Percentiles rank a stretch among this genome's conserved stretches.
These are phyloP conservation scores for Sorex fumeus DNA, from an alignment of 2,113 vertebrate species.

Conservation along the genomic window DNA sequence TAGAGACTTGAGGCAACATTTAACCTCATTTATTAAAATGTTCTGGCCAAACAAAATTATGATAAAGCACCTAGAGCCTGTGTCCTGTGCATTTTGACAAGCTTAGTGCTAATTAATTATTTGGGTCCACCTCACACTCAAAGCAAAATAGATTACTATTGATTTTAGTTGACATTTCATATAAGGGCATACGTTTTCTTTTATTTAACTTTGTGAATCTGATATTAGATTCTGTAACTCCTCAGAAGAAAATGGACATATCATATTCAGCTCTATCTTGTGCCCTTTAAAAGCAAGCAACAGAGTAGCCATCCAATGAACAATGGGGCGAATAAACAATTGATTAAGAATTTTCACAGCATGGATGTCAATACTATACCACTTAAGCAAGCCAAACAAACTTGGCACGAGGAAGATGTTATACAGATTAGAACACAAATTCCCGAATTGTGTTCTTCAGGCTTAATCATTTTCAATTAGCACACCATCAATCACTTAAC, in stretches of 20 bases:
- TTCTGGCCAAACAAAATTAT: slow-evolving; percentile 63
- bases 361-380: background rate
- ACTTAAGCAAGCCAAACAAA: background rate
- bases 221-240: slow-evolving; percentile 49
- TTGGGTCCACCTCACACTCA: background rate
- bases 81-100: slow-evolving; percentile 51
- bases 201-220: slow-evolving; percentile 57
- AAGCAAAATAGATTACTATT: slow-evolving; percentile 62
- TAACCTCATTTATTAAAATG: slow-evolving; percentile 72
- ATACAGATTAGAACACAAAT: background rate
- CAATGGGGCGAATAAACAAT: background rate
- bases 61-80: slow-evolving; percentile 51
- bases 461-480: background rate
- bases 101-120: slow-evolving; percentile 61
- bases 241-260: slow-evolving; percentile 20
- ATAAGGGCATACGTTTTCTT: slow-evolving; percentile 47
- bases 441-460: background rate
- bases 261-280: slow-evolving; percentile 28
- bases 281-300: slow-evolving; percentile 34
- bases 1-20: slow-evolving; percentile 61
- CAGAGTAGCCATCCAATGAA: slow-evolving; percentile 28
- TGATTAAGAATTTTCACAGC: slow-evolving; percentile 1
- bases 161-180: slow-evolving; percentile 62
- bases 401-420: background rate
- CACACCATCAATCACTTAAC: background rate